Percentiles rank a stretch among this genome's conserved stretches.
phyloP scores from a whole-genome alignment of 1,140 invertebrate genomes.

The Dendroctonus ponderosae region DNA sequence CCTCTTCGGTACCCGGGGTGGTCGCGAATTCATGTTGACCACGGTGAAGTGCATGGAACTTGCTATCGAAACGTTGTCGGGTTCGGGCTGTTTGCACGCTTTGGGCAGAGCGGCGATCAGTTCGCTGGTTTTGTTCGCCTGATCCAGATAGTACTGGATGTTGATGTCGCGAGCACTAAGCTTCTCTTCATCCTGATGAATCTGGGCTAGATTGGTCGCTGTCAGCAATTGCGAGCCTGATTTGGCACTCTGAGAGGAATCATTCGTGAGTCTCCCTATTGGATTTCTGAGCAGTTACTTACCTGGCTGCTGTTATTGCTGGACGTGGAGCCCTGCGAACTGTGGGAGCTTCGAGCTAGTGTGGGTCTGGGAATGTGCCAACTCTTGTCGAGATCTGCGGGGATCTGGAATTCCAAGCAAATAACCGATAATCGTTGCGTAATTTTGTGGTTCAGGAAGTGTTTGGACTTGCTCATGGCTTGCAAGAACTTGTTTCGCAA shows the following conservation, averaged over 20 bases:
- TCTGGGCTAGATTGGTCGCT: slow-evolving; percentile 71
- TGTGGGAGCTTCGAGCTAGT: slow-evolving; percentile 67
- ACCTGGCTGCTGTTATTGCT: slow-evolving; percentile 77
- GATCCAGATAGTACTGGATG: slow-evolving; percentile 47
- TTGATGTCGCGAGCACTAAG: slow-evolving; percentile 48
- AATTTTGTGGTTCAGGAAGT: too few relatives aligned
- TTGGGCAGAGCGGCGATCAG: slow-evolving; percentile 43
- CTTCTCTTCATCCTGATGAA: slow-evolving; percentile 56
- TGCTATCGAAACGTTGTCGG: slow-evolving; percentile 70
- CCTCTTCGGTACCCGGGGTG: slow-evolving; percentile 57
- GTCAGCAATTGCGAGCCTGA: slow-evolving; percentile 74
- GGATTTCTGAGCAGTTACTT: slow-evolving; percentile 28
- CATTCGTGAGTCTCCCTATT: not conserved
- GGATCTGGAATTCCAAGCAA: slow-evolving; percentile 43
- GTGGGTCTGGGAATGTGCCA: slow-evolving; percentile 79
- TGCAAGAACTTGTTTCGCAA: too few relatives aligned
- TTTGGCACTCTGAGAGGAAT: slow-evolving; percentile 65
- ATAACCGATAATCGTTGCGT: too few relatives aligned
- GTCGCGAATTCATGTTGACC: slow-evolving; percentile 72
- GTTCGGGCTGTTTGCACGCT: slow-evolving; percentile 49
- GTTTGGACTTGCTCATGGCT: too few relatives aligned
- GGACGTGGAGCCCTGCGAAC: slow-evolving; percentile 70
- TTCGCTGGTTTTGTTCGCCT: slow-evolving; percentile 35
- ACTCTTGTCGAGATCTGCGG: slow-evolving; percentile 52
- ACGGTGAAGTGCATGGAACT: slow-evolving; percentile 84